phyloP scores from a whole-genome alignment of 2,888 invertebrate genomes.

The Drosophila lacicola region DNA sequence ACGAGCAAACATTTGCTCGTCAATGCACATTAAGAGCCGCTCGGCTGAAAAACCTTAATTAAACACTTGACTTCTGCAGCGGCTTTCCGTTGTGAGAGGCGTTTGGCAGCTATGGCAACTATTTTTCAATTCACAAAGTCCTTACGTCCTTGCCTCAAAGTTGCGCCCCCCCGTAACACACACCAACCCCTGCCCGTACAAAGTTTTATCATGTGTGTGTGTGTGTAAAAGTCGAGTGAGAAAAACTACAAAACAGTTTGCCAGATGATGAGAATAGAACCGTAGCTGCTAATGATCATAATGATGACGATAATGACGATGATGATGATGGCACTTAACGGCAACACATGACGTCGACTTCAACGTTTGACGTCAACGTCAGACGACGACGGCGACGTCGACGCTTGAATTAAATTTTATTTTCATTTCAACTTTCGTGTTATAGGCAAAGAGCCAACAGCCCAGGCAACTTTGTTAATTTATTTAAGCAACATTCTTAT shows the following conservation, averaged over 20 bases:
- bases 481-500: constrained; percentile 70
- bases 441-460: constrained; percentile 70
- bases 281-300: constrained; percentile 24
- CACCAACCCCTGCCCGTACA: constrained; percentile 10
- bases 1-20: constrained; percentile 39
- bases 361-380: constrained; percentile 17
- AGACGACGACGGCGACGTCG: constrained; percentile 7
- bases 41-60: constrained; percentile 64
- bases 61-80: constrained; percentile 68
- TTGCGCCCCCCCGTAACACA: background rate
- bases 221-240: constrained; percentile 24
- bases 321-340: constrained; percentile 68
- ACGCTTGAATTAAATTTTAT: constrained; percentile 71
- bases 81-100: constrained; percentile 44
- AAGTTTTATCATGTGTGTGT: constrained; percentile 40
- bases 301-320: constrained; percentile 10
- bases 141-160: constrained; percentile 15
- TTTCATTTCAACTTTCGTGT: constrained; percentile 71
- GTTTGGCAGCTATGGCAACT: constrained; percentile 69
- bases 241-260: constrained; percentile 66
- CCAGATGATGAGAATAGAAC: constrained; percentile 57
- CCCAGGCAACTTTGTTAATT: constrained; percentile 71
- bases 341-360: constrained; percentile 65
- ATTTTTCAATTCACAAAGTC: constrained; percentile 69
- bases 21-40: constrained; percentile 58